phyloP scores from a whole-genome alignment of 2,888 invertebrate species.

The Drosophila helvetica region DNA sequence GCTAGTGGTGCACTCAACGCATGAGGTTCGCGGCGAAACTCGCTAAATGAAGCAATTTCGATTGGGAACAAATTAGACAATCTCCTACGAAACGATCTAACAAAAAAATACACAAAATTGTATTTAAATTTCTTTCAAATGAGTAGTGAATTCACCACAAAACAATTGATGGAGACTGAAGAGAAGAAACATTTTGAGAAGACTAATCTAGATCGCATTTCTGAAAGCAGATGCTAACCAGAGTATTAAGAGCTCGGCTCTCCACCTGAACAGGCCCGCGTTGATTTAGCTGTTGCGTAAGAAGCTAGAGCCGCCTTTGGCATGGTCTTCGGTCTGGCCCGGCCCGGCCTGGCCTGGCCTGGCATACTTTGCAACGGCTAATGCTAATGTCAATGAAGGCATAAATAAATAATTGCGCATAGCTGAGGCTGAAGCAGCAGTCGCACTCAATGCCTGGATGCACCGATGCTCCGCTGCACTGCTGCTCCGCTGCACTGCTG shows the following conservation, averaged over 20 bases:
- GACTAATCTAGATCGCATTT: background rate
- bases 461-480: slow-evolving; percentile 10
- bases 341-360: slow-evolving; percentile 42
- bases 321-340: slow-evolving; percentile 30
- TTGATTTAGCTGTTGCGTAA: slow-evolving; percentile 44
- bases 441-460: background rate
- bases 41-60: too few species aligned
- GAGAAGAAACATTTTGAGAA: too few species aligned
- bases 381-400: slow-evolving; percentile 82
- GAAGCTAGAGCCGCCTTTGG: slow-evolving; percentile 31
- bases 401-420: slow-evolving; percentile 79
- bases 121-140: too few species aligned
- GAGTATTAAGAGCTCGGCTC: slow-evolving; percentile 1
- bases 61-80: too few species aligned
- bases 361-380: slow-evolving; percentile 63
- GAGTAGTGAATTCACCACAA: too few species aligned
- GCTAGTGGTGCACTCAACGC: background rate
- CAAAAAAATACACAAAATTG: background rate
- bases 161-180: too few species aligned
- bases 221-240: background rate
- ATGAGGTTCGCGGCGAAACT: too few species aligned
- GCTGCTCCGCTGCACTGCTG: slow-evolving; percentile 1
- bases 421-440: slow-evolving; percentile 50
- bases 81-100: too few species aligned
- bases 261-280: background rate